These are phyloP conservation scores for Phragmatobia fuliginosa DNA, from an alignment of 2,888 invertebrate genomes.

Conservation along the genomic window DNA sequence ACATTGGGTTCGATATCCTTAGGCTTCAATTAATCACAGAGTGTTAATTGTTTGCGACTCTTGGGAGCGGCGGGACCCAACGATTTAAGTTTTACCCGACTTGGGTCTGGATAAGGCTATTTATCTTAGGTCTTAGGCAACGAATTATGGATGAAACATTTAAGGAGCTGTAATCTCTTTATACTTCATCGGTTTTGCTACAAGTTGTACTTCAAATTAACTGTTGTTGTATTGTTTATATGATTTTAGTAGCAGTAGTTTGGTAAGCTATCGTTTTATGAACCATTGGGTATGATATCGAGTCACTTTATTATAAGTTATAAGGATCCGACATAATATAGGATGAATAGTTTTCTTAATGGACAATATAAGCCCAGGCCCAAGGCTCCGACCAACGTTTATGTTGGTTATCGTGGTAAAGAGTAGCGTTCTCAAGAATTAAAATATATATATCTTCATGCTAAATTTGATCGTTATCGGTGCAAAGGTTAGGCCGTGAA, in stretches of 20 bases:
- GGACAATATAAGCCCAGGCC: no score
- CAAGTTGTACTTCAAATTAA: not conserved
- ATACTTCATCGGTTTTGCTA: conserved; percentile 8
- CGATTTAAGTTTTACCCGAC: conserved; percentile 23
- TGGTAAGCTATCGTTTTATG: not conserved
- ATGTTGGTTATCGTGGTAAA: no score
- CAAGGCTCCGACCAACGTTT: no score
- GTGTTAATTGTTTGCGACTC: conserved; percentile 32
- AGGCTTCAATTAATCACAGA: conserved; percentile 19
- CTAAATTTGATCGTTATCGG: no score
- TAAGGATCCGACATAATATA: not conserved
- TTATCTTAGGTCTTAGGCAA: conserved; percentile 15
- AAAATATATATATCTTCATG: no score
- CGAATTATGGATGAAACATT: conserved; percentile 8
- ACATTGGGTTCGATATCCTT: conserved; percentile 13
- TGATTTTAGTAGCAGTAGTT: not conserved
- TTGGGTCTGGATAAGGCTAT: conserved; percentile 15
- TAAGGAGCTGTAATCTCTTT: conserved; percentile 1
- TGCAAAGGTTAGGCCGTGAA: no score
- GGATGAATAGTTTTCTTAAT: not conserved
- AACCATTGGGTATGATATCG: not conserved
- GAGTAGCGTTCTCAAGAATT: no score
- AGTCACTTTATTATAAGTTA: not conserved
- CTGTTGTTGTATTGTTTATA: conserved; percentile 2
- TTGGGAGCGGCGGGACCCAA: conserved; percentile 13